Evolutionary conservation across 2,888 invertebrate genomes (phyloP), one percentile per base, ranked within the genome.

Genomic region (Pterobdella sp.): DNA sequence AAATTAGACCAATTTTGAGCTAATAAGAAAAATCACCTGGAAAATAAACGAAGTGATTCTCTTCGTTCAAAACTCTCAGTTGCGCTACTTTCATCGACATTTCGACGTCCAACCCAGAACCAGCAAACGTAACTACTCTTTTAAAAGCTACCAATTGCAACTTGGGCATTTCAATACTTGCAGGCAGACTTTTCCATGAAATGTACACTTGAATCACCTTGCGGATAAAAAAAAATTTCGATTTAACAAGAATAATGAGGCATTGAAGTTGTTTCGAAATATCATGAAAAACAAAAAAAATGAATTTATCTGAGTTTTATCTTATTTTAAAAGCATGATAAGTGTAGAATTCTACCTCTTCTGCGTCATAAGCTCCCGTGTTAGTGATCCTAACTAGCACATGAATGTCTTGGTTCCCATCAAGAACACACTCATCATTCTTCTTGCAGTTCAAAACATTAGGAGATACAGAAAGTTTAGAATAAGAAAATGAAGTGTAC

Each of bases 131-230:
- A 29, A 72, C 31, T 29, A 71, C n/a, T 34, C 80, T 74, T 10
- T 76, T 64, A 65, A 80, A 79, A 1, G 77, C 80, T 14, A 78
- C 80, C 37, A 81, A 76, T 72, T 80, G 80, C 29, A 77, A 42
- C 32, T 77, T 72, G 7, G 81, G 81, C 74, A 74, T 74, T 60
- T 35, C 52, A 77, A 78, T 79, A 4, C 70, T 70, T 36, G 77
- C 77, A n/a, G 76, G 77, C 0, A 79, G 74, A 65, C 76, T 74
- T 0, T 72, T 42, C 81, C 81, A 81, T 4, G 77, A 76, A 29
- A 81, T 76, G 73, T 81, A 81, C 1, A 80, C 76, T 73, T 81
- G 81, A 31, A 80, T 75, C 7, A 81, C 80, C 81, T 81, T 34
- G 64, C 22, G 42, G 10, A 36, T 29, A 34, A 18, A 69, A 36